Evolutionary conservation across 2,797 vertebrate species (phyloP).

Genomic region (Tokudaia tokunoshimensis): DNA sequence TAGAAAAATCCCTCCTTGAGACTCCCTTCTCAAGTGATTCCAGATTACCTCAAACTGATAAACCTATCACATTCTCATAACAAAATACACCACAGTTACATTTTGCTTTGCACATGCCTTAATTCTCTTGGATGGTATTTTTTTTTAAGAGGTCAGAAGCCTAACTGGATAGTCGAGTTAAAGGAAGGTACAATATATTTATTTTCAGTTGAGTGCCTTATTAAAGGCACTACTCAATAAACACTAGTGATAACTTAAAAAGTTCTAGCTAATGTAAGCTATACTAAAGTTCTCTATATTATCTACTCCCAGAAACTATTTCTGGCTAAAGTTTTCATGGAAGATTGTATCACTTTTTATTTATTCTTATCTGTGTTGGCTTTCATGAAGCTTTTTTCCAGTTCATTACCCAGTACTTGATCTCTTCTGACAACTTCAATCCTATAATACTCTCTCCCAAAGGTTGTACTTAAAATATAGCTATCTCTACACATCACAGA

Average conservation of each 20-base stretch:
- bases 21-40: neutral
- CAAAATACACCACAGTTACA: neutral
- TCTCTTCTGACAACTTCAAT: conserved; percentile 75
- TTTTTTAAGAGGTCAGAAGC: neutral
- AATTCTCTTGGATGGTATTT: neutral
- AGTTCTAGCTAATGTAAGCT: neutral
- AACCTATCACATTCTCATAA: neutral
- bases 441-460: conserved; percentile 69
- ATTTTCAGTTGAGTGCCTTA: conserved; percentile 9
- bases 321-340: conserved; percentile 38
- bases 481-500: conserved; percentile 63
- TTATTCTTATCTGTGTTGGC: conserved; percentile 49
- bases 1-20: neutral
- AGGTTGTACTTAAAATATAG: conserved; percentile 42
- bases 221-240: conserved; percentile 41
- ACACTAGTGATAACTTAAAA: conserved; percentile 22
- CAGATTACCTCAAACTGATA: neutral
- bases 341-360: neutral
- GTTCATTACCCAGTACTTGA: conserved; percentile 65
- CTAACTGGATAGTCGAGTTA: neutral
- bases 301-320: neutral
- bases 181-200: neutral
- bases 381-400: conserved; percentile 29
- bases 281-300: conserved; percentile 45
- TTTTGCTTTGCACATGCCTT: neutral